A percentile compares a stretch with the other conserved stretches of the same genome.
Conservation (phyloP, 2,888 invertebrate genomes). For the Thumatha senex region DNA sequence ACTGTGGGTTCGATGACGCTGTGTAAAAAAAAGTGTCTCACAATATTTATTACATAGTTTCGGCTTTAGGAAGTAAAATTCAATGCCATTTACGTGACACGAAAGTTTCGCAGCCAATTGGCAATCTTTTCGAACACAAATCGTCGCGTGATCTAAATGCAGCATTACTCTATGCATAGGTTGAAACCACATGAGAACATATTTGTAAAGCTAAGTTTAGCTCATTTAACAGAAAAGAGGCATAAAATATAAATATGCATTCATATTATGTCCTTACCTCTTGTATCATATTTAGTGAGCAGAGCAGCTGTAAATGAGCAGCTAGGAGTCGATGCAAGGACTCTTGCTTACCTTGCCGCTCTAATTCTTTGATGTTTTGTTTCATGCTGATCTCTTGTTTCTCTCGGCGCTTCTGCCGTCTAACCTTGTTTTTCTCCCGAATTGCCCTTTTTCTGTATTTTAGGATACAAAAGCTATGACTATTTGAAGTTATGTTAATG, state of each 20-base stretch:
- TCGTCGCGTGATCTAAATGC: too few relatives aligned
- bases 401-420: conserved; percentile 60
- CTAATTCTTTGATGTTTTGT: conserved; percentile 61
- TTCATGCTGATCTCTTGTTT: conserved; percentile 70
- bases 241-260: not conserved
- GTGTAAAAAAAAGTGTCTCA: too few relatives aligned
- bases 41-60: too few relatives aligned
- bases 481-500: too few relatives aligned
- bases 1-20: too few relatives aligned
- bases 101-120: too few relatives aligned
- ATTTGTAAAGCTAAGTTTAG: too few relatives aligned
- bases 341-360: conserved; percentile 75
- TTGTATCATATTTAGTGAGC: conserved; percentile 80
- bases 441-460: conserved; percentile 55
- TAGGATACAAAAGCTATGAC: not conserved
- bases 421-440: conserved; percentile 60
- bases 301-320: conserved; percentile 87
- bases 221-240: not conserved
- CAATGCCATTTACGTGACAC: too few relatives aligned
- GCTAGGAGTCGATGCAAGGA: conserved; percentile 83
- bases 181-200: too few relatives aligned
- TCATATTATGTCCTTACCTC: conserved; percentile 50
- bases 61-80: too few relatives aligned
- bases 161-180: too few relatives aligned
- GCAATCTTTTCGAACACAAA: too few relatives aligned